phyloP scores from a whole-genome alignment of 2,888 invertebrate species.

The Sesia apiformis region DNA sequence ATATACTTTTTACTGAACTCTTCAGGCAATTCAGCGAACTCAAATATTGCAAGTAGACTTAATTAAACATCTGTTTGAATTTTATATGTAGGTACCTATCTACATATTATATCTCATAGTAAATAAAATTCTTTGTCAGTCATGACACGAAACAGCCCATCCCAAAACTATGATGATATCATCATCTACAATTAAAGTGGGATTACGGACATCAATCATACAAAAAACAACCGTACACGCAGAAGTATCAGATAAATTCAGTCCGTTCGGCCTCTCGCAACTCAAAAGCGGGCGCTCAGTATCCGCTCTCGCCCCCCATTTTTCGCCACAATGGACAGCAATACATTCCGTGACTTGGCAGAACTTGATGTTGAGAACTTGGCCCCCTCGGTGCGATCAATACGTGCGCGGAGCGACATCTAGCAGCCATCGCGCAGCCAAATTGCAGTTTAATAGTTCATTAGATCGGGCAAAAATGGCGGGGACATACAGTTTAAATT shows the following conservation, averaged over 20 bases:
- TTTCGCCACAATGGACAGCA: slow-evolving; percentile 71
- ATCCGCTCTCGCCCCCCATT: slow-evolving; percentile 60
- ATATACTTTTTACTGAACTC: too few relatives aligned
- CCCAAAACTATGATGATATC: too few relatives aligned
- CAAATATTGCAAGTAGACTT: too few relatives aligned
- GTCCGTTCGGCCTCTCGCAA: slow-evolving; percentile 7
- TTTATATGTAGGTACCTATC: too few relatives aligned
- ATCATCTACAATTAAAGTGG: not conserved
- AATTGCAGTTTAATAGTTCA: slow-evolving; percentile 75
- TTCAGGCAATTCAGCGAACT: too few relatives aligned
- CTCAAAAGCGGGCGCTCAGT: slow-evolving; percentile 36
- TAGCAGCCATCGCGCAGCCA: slow-evolving; percentile 67
- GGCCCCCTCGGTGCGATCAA: slow-evolving; percentile 65
- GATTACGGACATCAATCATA: not conserved
- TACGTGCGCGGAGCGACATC: slow-evolving; percentile 70
- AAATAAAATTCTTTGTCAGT: too few relatives aligned
- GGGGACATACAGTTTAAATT: slow-evolving; percentile 69
- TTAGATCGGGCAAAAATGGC: slow-evolving; percentile 72
- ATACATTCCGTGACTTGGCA: slow-evolving; percentile 73
- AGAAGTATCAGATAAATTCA: slow-evolving; percentile 1
- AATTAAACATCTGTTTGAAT: too few relatives aligned
- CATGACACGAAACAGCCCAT: too few relatives aligned
- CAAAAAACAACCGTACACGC: slow-evolving; percentile 9
- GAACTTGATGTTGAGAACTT: slow-evolving; percentile 59
- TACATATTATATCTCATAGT: too few relatives aligned